Base-by-base conservation (phyloP, 2,888 invertebrate genomes). In the Exephanes ischioxanthus region DNA sequence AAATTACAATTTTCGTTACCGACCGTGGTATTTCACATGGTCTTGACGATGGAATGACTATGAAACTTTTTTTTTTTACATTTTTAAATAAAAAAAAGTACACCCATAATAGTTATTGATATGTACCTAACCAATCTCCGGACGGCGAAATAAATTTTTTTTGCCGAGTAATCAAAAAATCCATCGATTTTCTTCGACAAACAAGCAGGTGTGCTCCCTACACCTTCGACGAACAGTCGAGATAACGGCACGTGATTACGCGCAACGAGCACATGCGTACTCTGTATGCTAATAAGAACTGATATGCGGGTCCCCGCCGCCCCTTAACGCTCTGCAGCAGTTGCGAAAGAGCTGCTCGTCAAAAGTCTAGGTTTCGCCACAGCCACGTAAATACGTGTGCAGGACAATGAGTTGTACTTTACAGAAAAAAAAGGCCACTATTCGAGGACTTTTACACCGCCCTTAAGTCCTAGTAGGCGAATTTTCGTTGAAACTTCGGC, bases 241-340 rank as follows among this genome's bases (percentile, higher is more conserved):
- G 80, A 76, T 80, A 80, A 77, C 72, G 58, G 71, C 37, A 68
- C 48, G 19, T 76, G 77, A 78, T 73, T 73, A 55, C 41, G 51
- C 67, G 22, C 19, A 26, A 55, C 30, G 51, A 58, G 26, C 16
- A 19, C 30, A 70, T 58, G 67, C 66, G 72, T 80, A 71, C 48
- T 45, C 37, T 80, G 48, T 55, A 55, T 77, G 76, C 77, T 61
- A 84, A 84, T 77, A 41, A 71, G 77, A 22, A 51, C 37, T 58
- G 84, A 84, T 84, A 84, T 84, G 81, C 84, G 84, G 84, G 84
- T 53, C 37, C 6, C 5, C 55, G 22, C 19, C 37, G 14, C 67
- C 22, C 30, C 30, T 41, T 19, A 26, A 37, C 66, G 37, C 51
- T 61, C n/a, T 3, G 37, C 30, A 2, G 26, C 22, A 16, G 30